Evolutionary conservation across 2,797 vertebrate species (phyloP).

Genomic region (Gadopsis marmoratus): DNA sequence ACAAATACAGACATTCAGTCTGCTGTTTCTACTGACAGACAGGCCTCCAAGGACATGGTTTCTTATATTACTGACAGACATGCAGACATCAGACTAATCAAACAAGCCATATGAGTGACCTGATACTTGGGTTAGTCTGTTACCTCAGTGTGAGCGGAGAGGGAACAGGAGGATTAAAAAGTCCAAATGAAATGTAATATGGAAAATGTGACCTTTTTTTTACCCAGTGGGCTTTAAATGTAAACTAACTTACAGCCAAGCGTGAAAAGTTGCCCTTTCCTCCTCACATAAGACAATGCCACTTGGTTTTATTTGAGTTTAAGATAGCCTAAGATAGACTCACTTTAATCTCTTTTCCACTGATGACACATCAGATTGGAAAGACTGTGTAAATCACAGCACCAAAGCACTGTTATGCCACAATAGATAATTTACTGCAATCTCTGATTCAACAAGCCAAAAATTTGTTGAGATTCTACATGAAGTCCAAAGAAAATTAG

Average conservation of each 20-base stretch:
- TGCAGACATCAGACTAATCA: slow-evolving; percentile 64
- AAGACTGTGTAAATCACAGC: slow-evolving; percentile 23
- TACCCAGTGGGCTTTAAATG: slow-evolving; percentile 1
- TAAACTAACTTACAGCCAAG: slow-evolving; percentile 18
- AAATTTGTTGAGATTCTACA: background rate
- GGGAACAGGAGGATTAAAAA: slow-evolving; percentile 31
- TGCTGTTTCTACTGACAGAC: slow-evolving; percentile 51
- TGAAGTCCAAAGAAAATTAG: background rate
- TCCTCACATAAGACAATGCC: slow-evolving; percentile 42
- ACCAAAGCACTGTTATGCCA: slow-evolving; percentile 9
- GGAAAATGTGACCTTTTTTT: slow-evolving; percentile 59
- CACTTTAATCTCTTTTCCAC: slow-evolving; percentile 53
- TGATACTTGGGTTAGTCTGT: slow-evolving; percentile 45
- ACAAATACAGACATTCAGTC: slow-evolving; percentile 70
- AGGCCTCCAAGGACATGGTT: slow-evolving; percentile 59
- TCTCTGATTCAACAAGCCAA: slow-evolving; percentile 2
- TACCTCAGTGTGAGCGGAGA: slow-evolving; percentile 28
- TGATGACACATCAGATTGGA: slow-evolving; percentile 43
- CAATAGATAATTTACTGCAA: background rate
- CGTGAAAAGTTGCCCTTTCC: slow-evolving; percentile 19
- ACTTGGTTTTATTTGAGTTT: slow-evolving; percentile 53
- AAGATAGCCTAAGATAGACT: slow-evolving; percentile 16
- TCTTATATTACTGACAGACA: slow-evolving; percentile 64
- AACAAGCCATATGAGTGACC: slow-evolving; percentile 49
- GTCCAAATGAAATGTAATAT: slow-evolving; percentile 31